Conservation (phyloP, 2,113 vertebrate species). For the Epinephelus fuscoguttatus region DNA sequence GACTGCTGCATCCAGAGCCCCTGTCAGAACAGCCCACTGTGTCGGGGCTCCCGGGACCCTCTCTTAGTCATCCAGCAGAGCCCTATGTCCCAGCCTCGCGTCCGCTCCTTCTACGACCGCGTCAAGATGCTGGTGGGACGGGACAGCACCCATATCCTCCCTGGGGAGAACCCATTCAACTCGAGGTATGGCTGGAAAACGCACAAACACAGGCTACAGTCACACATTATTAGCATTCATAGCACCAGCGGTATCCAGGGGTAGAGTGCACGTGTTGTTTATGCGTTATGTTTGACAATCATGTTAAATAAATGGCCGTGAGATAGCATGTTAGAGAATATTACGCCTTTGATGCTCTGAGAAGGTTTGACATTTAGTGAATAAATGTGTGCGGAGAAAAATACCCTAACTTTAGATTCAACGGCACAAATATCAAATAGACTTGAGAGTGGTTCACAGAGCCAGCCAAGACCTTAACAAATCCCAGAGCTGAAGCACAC, state of each 20-base stretch:
- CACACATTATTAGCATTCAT: background rate
- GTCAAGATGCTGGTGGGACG: constrained; percentile 96
- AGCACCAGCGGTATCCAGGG: background rate
- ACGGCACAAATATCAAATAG: constrained; percentile 49
- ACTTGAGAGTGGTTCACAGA: constrained; percentile 31
- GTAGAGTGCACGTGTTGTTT: background rate
- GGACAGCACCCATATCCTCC: constrained; percentile 97
- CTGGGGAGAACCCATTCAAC: constrained; percentile 97
- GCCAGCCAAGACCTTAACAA: constrained; percentile 39
- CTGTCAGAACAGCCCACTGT: constrained; percentile 96
- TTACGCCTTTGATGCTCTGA: constrained; percentile 2
- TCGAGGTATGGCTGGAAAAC: constrained; percentile 89
- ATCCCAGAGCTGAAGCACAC: constrained; percentile 37
- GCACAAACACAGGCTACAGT: background rate
- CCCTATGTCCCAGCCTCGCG: constrained; percentile 85
- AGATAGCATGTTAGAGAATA: constrained; percentile 13
- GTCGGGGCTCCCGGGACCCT: constrained; percentile 95
- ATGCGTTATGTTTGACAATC: background rate
- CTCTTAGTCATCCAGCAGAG: constrained; percentile 96
- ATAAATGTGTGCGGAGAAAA: constrained; percentile 4
- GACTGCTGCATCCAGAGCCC: constrained; percentile 98
- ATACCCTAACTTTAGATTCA: constrained; percentile 5
- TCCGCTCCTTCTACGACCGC: constrained; percentile 96
- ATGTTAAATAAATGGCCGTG: background rate
- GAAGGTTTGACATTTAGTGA: constrained; percentile 30